phyloP scores from a whole-genome alignment of 2,888 invertebrate genomes.

The Nomada fucata region DNA sequence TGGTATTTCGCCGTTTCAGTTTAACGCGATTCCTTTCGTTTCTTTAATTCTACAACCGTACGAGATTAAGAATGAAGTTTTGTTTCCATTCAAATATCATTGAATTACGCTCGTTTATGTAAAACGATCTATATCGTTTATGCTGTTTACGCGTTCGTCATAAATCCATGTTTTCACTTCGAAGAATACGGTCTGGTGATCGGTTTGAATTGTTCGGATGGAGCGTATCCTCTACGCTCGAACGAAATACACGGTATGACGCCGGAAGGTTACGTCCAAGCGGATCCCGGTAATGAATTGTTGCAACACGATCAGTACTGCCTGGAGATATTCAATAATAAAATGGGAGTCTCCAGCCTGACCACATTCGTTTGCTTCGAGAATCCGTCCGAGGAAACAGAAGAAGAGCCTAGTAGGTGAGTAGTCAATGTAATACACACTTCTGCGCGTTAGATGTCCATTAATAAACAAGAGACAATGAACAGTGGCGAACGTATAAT shows the following conservation, averaged over 20 bases:
- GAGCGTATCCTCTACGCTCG: slow-evolving; percentile 64
- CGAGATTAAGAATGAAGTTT: no score
- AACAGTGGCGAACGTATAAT: no score
- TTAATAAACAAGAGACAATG: no score
- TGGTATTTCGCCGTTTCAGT: no score
- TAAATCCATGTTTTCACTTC: slow-evolving; percentile 1
- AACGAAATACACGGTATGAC: slow-evolving; percentile 74
- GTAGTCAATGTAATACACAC: no score
- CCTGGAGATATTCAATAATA: slow-evolving; percentile 74
- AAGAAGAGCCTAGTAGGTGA: background rate
- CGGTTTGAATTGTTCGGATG: slow-evolving; percentile 70
- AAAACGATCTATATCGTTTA: background rate
- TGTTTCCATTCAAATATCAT: no score
- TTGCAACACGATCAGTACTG: slow-evolving; percentile 77
- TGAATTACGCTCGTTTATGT: no score
- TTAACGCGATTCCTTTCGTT: no score
- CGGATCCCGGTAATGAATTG: slow-evolving; percentile 41
- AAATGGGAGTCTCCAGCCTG: slow-evolving; percentile 33
- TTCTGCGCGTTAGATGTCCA: no score
- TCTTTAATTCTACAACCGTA: no score
- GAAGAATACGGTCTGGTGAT: slow-evolving; percentile 77
- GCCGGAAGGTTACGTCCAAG: slow-evolving; percentile 70
- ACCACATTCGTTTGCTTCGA: slow-evolving; percentile 79
- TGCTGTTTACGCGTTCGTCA: background rate
- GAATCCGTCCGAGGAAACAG: slow-evolving; percentile 10